Evolutionary conservation across 2,888 invertebrate genomes (phyloP).

Genomic region (Phalera bucephala): DNA sequence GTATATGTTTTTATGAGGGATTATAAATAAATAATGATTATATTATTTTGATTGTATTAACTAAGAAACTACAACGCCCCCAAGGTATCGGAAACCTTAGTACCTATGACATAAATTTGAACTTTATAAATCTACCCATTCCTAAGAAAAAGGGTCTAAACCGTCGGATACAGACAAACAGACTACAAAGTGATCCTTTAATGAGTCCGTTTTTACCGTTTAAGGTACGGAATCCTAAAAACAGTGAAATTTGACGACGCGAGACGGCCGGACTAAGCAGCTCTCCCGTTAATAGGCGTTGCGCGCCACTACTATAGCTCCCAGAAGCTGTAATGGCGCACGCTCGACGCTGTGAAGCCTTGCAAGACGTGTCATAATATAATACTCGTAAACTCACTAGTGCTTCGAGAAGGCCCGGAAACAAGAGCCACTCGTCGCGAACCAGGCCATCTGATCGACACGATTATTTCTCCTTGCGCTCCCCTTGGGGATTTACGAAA

Average conservation of each 20-base stretch:
- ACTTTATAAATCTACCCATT: not conserved
- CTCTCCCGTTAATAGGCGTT: slow-evolving; percentile 9
- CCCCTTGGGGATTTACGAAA: slow-evolving; percentile 24
- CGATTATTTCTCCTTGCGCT: slow-evolving; percentile 32
- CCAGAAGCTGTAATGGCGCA: slow-evolving; percentile 13
- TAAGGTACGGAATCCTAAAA: not conserved
- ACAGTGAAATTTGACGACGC: not conserved
- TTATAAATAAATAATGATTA: too few relatives aligned
- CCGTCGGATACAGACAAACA: too few relatives aligned
- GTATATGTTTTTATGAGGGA: too few relatives aligned
- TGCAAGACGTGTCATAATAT: slow-evolving; percentile 47
- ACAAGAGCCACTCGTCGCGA: slow-evolving; percentile 47
- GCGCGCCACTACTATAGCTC: not conserved
- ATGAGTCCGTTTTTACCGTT: too few relatives aligned
- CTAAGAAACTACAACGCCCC: too few relatives aligned
- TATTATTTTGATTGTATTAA: too few relatives aligned
- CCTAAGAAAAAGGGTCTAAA: too few relatives aligned
- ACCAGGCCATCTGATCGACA: slow-evolving; percentile 59
- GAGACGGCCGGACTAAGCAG: not conserved
- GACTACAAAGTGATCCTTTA: too few relatives aligned
- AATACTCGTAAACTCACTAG: slow-evolving; percentile 43
- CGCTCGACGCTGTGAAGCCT: slow-evolving; percentile 32
- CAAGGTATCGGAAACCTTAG: too few relatives aligned
- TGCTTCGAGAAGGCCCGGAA: slow-evolving; percentile 37
- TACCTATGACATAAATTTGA: too few relatives aligned